phyloP scores from a whole-genome alignment of 2,888 invertebrate genomes.

The Dendrolimus houi region DNA sequence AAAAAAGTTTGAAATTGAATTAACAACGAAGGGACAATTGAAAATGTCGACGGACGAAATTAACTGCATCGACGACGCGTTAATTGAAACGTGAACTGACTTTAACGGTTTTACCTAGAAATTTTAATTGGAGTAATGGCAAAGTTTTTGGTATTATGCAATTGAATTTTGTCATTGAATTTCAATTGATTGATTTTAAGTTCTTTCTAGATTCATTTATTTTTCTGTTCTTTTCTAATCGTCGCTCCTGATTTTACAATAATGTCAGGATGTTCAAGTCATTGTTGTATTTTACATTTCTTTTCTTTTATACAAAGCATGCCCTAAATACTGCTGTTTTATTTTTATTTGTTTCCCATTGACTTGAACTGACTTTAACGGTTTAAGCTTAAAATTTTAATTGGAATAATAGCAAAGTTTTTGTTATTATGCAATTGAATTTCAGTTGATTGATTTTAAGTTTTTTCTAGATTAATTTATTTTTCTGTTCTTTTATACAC shows the following conservation, averaged over 20 bases:
- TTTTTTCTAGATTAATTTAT: no score
- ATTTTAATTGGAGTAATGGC: neutral
- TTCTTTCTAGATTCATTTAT: no score
- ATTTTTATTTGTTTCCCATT: no score
- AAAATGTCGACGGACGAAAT: conserved; percentile 17
- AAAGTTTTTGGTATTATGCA: neutral
- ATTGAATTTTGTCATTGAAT: neutral
- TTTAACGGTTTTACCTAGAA: neutral
- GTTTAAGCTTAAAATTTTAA: neutral
- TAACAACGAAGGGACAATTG: conserved; percentile 23
- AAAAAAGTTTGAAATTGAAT: conserved; percentile 32
- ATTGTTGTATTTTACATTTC: no score
- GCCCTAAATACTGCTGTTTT: no score
- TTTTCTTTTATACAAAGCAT: no score
- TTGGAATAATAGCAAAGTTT: neutral
- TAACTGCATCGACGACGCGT: neutral
- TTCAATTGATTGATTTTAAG: neutral
- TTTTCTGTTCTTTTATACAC: no score
- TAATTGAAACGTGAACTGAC: neutral
- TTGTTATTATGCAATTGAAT: neutral
- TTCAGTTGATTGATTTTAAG: neutral
- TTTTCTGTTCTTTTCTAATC: no score
- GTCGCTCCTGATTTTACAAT: no score
- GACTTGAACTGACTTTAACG: neutral
- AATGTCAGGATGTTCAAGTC: no score